These are phyloP conservation scores for Nymphicus hollandicus DNA, from an alignment of 2,113 vertebrate genomes.

Conservation along the genomic window DNA sequence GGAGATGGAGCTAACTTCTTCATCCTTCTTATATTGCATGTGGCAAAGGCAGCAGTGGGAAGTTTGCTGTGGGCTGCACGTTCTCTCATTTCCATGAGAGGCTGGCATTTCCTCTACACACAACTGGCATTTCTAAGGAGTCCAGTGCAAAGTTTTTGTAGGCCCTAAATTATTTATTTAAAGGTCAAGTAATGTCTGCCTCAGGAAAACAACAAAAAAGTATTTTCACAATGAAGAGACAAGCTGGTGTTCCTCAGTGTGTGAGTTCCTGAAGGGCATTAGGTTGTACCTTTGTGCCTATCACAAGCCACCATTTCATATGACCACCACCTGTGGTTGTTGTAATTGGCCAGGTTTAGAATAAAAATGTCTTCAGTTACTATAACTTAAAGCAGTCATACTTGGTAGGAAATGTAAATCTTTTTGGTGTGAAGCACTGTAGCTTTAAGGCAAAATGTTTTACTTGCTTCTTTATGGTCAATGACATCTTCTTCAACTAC, in stretches of 20 bases:
- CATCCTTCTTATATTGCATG: not conserved
- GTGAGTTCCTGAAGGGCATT: not conserved
- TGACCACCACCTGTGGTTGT: not conserved
- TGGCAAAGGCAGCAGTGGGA: not conserved
- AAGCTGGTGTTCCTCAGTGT: not conserved
- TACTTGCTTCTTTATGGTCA: conserved; percentile 34
- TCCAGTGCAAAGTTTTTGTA: not conserved
- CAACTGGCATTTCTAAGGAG: not conserved
- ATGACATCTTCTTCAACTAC: conserved; percentile 34
- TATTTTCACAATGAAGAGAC: not conserved
- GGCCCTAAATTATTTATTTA: not conserved
- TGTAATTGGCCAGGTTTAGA: not conserved
- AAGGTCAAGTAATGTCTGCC: not conserved
- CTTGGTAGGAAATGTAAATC: not conserved
- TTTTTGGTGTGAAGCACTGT: not conserved
- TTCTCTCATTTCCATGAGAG: not conserved
- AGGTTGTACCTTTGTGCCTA: not conserved
- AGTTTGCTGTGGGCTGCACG: not conserved
- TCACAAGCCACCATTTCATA: not conserved
- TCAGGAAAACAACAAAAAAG: not conserved
- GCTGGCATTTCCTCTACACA: not conserved
- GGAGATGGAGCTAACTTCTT: not conserved
- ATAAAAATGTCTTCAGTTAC: not conserved
- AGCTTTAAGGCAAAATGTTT: conserved; percentile 36
- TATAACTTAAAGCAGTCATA: not conserved